These are phyloP conservation scores for Rousettus leschenaultii DNA, from an alignment of 2,113 vertebrate genomes.

Conservation along the genomic window DNA sequence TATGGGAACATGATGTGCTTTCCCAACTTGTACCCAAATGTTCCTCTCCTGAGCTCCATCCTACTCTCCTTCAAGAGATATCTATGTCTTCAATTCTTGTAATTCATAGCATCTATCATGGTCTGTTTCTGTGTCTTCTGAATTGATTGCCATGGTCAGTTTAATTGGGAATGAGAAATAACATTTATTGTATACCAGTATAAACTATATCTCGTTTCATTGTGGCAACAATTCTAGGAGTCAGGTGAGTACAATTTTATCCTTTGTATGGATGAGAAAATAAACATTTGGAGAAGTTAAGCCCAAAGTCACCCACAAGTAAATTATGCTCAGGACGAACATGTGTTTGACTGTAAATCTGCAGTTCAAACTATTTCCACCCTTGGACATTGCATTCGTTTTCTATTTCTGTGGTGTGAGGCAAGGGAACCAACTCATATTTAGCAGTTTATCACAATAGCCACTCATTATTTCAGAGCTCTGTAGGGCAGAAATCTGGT, in stretches of 20 bases:
- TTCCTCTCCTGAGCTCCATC: not conserved
- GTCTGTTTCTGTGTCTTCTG: not conserved
- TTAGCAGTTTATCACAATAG: not conserved
- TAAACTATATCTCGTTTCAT: not conserved
- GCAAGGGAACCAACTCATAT: not conserved
- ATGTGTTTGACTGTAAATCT: not conserved
- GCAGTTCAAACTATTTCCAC: not conserved
- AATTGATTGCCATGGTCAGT: not conserved
- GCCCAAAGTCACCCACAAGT: not conserved
- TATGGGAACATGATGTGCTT: not conserved
- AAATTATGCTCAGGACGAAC: not conserved
- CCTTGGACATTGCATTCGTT: not conserved
- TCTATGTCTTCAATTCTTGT: not conserved
- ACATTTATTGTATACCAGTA: not conserved
- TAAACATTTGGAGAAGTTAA: not conserved
- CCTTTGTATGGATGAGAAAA: not conserved
- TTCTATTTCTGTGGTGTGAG: not conserved
- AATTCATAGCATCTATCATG: not conserved
- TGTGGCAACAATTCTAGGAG: not conserved
- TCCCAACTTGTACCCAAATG: not conserved
- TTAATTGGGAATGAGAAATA: not conserved
- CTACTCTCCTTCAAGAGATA: not conserved
- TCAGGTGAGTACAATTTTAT: not conserved
- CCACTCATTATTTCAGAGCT: not conserved
- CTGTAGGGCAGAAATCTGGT: not conserved